These are phyloP conservation scores for Melanocharis versteri DNA, from an alignment of 2,113 vertebrate genomes.

Conservation along the genomic window DNA sequence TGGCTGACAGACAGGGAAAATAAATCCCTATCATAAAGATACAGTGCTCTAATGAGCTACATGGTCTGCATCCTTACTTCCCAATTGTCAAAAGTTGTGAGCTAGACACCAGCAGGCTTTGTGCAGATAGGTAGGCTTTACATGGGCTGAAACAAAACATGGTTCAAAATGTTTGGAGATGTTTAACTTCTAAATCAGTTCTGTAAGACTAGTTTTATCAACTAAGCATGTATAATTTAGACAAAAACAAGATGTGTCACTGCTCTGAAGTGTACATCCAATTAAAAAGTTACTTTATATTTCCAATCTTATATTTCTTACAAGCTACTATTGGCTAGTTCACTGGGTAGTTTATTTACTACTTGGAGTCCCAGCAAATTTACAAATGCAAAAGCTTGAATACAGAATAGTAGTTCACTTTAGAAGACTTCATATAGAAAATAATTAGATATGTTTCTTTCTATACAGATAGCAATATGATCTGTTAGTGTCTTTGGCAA, in stretches of 20 bases:
- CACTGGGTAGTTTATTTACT: not conserved
- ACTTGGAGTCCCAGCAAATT: not conserved
- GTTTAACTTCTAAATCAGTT: not conserved
- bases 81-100: not conserved
- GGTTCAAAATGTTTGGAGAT: not conserved
- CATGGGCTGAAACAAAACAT: not conserved
- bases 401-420: not conserved
- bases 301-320: not conserved
- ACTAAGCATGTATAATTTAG: not conserved
- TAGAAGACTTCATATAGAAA: not conserved
- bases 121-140: not conserved
- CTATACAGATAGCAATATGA: not conserved
- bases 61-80: not conserved
- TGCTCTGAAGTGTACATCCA: not conserved
- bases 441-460: not conserved
- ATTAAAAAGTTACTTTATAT: not conserved
- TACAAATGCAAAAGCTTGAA: not conserved
- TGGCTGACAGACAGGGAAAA: not conserved
- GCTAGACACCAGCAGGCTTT: not conserved
- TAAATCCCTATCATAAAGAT: not conserved
- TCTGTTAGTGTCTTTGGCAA: not conserved
- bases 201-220: not conserved
- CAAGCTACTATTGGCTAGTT: not conserved
- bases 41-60: conserved; percentile 20
- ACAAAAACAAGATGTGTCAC: not conserved